Evolutionary conservation across 2,888 invertebrate genomes (phyloP), one percentile per base, ranked within the genome.

Genomic region (Pinctada fucata): DNA sequence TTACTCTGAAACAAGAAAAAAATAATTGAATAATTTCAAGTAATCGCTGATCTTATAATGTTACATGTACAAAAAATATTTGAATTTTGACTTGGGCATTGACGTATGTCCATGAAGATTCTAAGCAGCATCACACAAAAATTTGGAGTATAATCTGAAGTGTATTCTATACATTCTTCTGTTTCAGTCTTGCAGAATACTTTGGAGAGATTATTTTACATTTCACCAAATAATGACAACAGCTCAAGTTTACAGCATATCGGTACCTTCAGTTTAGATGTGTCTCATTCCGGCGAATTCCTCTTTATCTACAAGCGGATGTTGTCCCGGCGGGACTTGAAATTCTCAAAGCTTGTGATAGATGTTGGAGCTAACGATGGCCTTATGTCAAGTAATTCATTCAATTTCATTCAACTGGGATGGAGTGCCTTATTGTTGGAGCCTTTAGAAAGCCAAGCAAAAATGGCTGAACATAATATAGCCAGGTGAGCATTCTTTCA

Each of bases 341-440:
- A 78, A 2, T 86, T 83, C 75, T 67, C 78, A 2, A 78, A 79
- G 49, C 76, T 90, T 47, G 83, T 90, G 13, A 82, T 90, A 4
- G 90, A 90, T 79, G 87, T 90, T 48, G 90, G 90, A 31, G 89
- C 90, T 4, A 89, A 89, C 79, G 89, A 89, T 83, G 89, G 90
- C 4, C 75, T 90, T 2, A 47, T 89, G 65, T 88, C 88, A 3
- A 89, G 89, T 77, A 90, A 90, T 72, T 90, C 90, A 0, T 88
- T 84, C 76, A 90, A 90, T 72, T 88, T 90, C 64, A 88, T 90
- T 3, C 87, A 88, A 72, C 84, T 85, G 83, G 90, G 90, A 2
- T 90, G 90, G 90, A 86, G 83, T 78, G 90, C 88, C 2, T 83
- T 89, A 4, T 79, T 90, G 5, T 89, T 90, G 16, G 90, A 90